phyloP scores from a whole-genome alignment of 2,113 vertebrate species.

The Microcebus lehilahytsara region DNA sequence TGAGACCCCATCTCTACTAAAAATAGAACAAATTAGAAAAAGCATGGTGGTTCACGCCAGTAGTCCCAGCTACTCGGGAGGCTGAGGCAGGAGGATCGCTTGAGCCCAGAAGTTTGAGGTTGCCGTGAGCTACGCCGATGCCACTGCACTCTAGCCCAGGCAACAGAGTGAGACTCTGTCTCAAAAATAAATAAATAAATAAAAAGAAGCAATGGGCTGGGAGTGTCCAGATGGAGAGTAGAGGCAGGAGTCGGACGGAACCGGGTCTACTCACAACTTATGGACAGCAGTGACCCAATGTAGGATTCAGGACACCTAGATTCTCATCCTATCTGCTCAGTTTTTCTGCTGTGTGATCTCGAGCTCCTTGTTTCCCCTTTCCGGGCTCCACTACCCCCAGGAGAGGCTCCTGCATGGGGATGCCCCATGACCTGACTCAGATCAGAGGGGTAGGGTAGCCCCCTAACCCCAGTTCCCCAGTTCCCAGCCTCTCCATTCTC shows the following conservation, averaged over 20 bases:
- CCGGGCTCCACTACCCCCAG: not conserved
- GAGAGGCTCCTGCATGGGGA: not conserved
- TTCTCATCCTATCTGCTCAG: not conserved
- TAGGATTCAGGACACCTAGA: not conserved
- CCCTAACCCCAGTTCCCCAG: too few species aligned
- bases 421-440: not conserved
- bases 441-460: not conserved
- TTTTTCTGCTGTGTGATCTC: not conserved
- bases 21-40: not conserved
- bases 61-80: not conserved
- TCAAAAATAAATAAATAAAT: not conserved
- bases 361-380: not conserved
- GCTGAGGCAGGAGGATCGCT: not conserved
- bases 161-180: not conserved
- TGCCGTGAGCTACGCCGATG: not conserved
- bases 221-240: fast-evolving
- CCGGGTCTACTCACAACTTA: not conserved
- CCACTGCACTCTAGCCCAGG: not conserved
- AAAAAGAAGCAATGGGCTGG: not conserved
- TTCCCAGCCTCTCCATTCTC: not conserved
- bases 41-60: not conserved
- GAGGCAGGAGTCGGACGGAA: not conserved
- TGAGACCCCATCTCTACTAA: not conserved
- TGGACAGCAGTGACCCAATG: not conserved
- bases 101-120: not conserved